Evolutionary conservation across 2,888 invertebrate genomes (phyloP).

Genomic region (Hydropsyche betteni): DNA sequence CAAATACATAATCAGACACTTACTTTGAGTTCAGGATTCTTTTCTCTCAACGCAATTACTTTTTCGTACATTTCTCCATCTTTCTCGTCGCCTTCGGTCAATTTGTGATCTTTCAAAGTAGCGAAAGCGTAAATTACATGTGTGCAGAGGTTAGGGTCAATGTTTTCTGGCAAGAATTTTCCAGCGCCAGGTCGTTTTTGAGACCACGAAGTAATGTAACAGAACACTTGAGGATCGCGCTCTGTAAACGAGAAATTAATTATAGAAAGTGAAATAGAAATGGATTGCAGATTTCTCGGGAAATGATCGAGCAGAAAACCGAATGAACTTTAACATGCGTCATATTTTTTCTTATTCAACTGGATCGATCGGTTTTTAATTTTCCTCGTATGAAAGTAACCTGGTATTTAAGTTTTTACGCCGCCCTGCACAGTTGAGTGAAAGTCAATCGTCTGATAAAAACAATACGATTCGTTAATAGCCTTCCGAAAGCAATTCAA

Average conservation of each 20-base stretch:
- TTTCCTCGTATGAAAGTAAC: too few relatives aligned
- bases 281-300: conserved; percentile 5
- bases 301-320: too few relatives aligned
- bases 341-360: too few relatives aligned
- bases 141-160: conserved; percentile 89
- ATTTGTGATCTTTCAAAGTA: conserved; percentile 84
- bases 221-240: conserved; percentile 87
- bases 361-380: too few relatives aligned
- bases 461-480: too few relatives aligned
- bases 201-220: conserved; percentile 97
- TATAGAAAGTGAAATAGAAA: conserved; percentile 6
- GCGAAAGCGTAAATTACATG: conserved; percentile 96
- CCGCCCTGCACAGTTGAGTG: too few relatives aligned
- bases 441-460: too few relatives aligned
- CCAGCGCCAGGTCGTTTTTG: conserved; percentile 89
- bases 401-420: too few relatives aligned
- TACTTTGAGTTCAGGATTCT: conserved; percentile 88
- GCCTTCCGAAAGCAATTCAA: too few relatives aligned
- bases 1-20: conserved; percentile 36
- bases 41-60: conserved; percentile 84
- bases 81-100: conserved; percentile 81
- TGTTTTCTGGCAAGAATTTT: conserved; percentile 88
- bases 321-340: too few relatives aligned
- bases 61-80: conserved; percentile 88
- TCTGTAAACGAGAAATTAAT: conserved; percentile 63